Evolutionary conservation across 1,140 invertebrate genomes (phyloP).

Genomic region (Oreohelix idahoensis): DNA sequence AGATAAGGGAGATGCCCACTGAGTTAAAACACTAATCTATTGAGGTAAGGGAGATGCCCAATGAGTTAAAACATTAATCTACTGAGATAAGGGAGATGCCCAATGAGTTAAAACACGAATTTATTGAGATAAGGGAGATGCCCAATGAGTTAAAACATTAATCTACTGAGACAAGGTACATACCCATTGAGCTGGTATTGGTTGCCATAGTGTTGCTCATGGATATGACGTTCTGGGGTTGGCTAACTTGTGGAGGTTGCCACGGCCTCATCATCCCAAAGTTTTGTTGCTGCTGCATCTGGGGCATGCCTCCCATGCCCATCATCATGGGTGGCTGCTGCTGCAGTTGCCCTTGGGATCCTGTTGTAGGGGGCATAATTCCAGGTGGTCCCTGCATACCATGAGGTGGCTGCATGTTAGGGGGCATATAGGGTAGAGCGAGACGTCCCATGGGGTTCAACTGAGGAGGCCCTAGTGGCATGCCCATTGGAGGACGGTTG

Average conservation of each 20-base stretch:
- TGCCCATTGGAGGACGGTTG: constrained; percentile 38
- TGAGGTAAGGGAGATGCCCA: too few relatives aligned
- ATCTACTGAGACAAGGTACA: too few relatives aligned
- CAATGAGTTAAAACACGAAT: too few relatives aligned
- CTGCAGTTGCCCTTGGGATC: neutral
- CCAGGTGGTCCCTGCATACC: constrained; percentile 36
- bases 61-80: too few relatives aligned
- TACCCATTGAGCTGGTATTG: neutral
- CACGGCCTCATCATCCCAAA: constrained; percentile 39
- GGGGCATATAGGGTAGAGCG: constrained; percentile 27
- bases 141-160: too few relatives aligned
- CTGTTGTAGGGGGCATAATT: neutral
- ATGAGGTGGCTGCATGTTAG: constrained; percentile 32
- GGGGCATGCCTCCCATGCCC: constrained; percentile 41
- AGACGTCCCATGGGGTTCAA: constrained; percentile 20
- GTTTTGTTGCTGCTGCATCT: constrained; percentile 31
- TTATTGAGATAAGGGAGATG: too few relatives aligned
- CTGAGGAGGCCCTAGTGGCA: constrained; percentile 34
- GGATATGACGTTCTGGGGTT: constrained; percentile 33
- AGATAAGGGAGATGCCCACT: too few relatives aligned
- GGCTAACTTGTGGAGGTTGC: constrained; percentile 38
- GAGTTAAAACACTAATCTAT: too few relatives aligned
- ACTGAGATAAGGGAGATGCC: too few relatives aligned
- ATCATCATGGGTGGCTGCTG: constrained; percentile 42
- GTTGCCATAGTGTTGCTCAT: constrained; percentile 6